Percentiles rank a stretch among this genome's conserved stretches.
Conservation (phyloP, 2,113 vertebrate species). For the Crotophaga sulcirostris region DNA sequence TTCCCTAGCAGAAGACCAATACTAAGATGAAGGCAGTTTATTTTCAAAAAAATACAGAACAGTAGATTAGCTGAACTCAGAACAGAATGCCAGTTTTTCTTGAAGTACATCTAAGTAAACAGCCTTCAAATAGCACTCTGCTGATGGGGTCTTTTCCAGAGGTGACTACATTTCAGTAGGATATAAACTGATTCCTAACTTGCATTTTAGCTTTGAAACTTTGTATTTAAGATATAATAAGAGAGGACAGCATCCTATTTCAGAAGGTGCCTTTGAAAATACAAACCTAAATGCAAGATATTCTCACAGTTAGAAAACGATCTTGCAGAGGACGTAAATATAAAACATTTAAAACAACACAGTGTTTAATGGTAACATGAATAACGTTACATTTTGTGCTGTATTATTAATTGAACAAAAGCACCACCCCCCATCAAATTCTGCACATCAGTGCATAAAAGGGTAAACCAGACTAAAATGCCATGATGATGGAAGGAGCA, state of each 20-base stretch:
- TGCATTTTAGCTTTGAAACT: background rate
- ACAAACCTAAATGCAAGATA: background rate
- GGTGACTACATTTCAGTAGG: background rate
- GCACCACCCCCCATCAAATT: background rate
- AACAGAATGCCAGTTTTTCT: background rate
- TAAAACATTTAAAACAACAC: background rate
- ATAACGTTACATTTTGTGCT: background rate
- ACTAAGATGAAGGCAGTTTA: conserved; percentile 30
- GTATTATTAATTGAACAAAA: background rate
- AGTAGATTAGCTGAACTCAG: background rate
- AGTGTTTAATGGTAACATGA: background rate
- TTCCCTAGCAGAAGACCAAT: conserved; percentile 36
- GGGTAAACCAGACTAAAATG: background rate
- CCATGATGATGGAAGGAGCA: background rate
- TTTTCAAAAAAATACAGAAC: conserved; percentile 43
- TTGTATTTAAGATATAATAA: background rate
- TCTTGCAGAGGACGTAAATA: background rate
- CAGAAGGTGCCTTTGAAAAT: background rate
- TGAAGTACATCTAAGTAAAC: background rate
- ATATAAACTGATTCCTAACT: background rate
- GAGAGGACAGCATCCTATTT: background rate
- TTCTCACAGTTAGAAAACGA: background rate
- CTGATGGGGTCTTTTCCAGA: conserved; percentile 5
- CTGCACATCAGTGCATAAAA: background rate
- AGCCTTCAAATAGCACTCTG: background rate